Conservation (phyloP, 2,797 vertebrate genomes). For the Xenopus petersii region DNA sequence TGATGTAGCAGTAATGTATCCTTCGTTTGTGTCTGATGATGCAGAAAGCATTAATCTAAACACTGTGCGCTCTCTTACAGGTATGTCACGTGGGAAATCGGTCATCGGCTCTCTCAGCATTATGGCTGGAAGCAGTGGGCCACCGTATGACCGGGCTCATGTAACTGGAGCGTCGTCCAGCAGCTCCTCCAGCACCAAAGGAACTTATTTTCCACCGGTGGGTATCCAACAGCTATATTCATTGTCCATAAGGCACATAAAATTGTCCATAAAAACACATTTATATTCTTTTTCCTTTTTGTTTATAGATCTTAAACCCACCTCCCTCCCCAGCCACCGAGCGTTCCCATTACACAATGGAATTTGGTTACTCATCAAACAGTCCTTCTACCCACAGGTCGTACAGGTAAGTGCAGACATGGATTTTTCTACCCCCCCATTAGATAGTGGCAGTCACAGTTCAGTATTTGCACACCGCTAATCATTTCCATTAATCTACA, state of each 20-base stretch:
- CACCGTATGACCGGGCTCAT: constrained; percentile 92
- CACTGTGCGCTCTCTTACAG: constrained; percentile 56
- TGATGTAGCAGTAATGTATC: too few relatives aligned
- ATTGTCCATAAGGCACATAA: too few relatives aligned
- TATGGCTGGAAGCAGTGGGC: constrained; percentile 94
- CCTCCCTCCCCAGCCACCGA: constrained; percentile 95
- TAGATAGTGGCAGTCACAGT: too few relatives aligned
- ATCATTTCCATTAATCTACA: too few relatives aligned
- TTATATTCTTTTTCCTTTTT: not conserved
- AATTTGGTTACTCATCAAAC: constrained; percentile 95
- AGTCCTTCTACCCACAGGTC: constrained; percentile 95
- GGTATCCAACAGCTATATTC: constrained; percentile 48
- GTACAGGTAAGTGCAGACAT: constrained; percentile 79
- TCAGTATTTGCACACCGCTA: too few relatives aligned
- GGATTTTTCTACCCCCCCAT: too few relatives aligned
- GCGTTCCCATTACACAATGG: constrained; percentile 94
- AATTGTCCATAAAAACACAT: too few relatives aligned
- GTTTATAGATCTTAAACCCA: constrained; percentile 88
- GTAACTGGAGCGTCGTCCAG: constrained; percentile 96
- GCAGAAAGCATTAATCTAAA: too few relatives aligned
- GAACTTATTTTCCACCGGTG: constrained; percentile 93
- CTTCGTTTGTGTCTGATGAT: too few relatives aligned
- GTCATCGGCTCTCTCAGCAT: constrained; percentile 96
- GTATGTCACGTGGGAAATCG: constrained; percentile 94
- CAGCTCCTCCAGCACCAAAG: constrained; percentile 96